Evolutionary conservation across 2,888 invertebrate genomes (phyloP).

Genomic region (Calameuta filiformis): DNA sequence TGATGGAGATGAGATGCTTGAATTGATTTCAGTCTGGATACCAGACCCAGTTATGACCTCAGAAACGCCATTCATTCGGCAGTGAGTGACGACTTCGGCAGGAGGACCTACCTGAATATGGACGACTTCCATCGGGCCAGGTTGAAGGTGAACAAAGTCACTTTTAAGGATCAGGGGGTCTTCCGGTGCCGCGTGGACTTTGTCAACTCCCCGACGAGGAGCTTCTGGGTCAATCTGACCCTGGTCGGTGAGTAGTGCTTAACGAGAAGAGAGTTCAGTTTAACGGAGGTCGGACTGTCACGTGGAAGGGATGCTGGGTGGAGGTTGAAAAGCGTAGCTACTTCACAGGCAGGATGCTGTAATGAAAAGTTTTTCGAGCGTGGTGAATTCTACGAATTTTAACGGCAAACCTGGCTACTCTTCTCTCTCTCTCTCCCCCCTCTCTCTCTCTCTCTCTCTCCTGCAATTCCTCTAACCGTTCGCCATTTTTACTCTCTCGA

Average conservation of each 20-base stretch:
- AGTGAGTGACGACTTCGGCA: conserved; percentile 81
- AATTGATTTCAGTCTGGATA: conserved; percentile 75
- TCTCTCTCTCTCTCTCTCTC: too few relatives aligned
- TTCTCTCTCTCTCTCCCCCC: too few relatives aligned
- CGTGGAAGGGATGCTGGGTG: too few relatives aligned
- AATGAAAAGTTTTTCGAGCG: too few relatives aligned
- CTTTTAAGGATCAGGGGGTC: conserved; percentile 80
- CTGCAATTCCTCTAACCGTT: too few relatives aligned
- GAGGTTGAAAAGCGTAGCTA: too few relatives aligned
- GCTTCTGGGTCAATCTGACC: conserved; percentile 86
- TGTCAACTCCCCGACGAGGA: conserved; percentile 87
- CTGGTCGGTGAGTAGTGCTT: conserved; percentile 80
- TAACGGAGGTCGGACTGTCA: too few relatives aligned
- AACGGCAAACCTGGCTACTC: too few relatives aligned
- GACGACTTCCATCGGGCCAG: conserved; percentile 75
- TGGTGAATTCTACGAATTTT: too few relatives aligned
- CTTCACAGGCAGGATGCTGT: too few relatives aligned
- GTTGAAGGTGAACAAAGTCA: conserved; percentile 79
- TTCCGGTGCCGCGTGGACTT: conserved; percentile 92
- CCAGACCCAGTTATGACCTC: conserved; percentile 75
- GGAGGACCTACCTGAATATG: conserved; percentile 79
- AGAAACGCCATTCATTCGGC: conserved; percentile 78
- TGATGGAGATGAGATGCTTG: too few relatives aligned
- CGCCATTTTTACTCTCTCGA: too few relatives aligned
- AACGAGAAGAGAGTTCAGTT: neutral